Base-by-base conservation (phyloP, 2,797 vertebrate species). In the Pangasius macronema region DNA sequence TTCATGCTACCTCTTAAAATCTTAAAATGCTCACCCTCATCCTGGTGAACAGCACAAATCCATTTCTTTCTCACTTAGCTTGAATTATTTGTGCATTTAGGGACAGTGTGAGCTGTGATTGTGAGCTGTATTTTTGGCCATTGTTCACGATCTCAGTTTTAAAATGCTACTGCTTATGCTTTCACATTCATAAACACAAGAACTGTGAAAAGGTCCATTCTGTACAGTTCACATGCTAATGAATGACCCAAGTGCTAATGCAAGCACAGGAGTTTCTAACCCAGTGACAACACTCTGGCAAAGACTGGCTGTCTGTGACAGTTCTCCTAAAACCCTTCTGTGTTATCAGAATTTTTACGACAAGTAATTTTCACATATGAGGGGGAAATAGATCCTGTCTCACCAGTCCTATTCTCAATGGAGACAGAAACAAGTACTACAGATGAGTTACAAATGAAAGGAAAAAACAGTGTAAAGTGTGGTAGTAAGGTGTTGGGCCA, bases 211-310 rank as follows among this genome's bases (percentile, higher is more conserved):
- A 13, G 42, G 3, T 30, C 51, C 33, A 72, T 24, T 13, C 33
- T 79, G 65, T 76, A 65, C 46, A 46, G 30, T 59, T 57, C 20
- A 33, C 20, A 65, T 72, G 49, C 27, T 61, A 82, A 83, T 30
- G 30, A 73, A 90, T 77, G 88, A 49, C 86, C 85, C 63, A 86
- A 82, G 86, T 89, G 85, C 70, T 89, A 82, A 90, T 82, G 87
- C 73, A 90, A 90, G 76, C 73, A 82, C 75, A 85, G 75, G 57
- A 89, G 84, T 80, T 13, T 72, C 33, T 39, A 42, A 42, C 33
- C 33, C 20, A 42, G 70, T 42, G 22, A 46, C 11, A 46, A 49
- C 70, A 73, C 27, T n/a, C n/a, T n/a, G n/a, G n/a, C n/a, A n/a
- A 75, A 27, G 11, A 42, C 39, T 75, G 10, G 24, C 4, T 49